Conservation (phyloP, 2,888 invertebrate genomes). For the Acanthosoma haemorrhoidale region DNA sequence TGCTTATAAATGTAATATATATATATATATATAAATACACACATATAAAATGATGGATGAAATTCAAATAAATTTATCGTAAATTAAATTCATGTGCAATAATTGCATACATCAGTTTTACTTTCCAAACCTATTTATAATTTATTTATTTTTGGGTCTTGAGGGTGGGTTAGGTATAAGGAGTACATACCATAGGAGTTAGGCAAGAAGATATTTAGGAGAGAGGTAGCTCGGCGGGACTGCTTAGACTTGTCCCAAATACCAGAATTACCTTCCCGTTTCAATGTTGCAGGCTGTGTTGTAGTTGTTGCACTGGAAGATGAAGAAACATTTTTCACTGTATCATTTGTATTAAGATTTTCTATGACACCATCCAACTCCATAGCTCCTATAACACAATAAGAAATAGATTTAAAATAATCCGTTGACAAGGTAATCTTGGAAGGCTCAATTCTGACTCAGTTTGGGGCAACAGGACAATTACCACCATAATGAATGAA, state of each 20-base stretch:
- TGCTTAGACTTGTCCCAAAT: conserved; percentile 53
- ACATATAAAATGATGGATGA: too few relatives aligned
- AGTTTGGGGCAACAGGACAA: too few relatives aligned
- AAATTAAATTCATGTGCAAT: too few relatives aligned
- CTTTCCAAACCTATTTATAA: not conserved
- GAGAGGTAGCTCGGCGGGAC: conserved; percentile 87
- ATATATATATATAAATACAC: too few relatives aligned
- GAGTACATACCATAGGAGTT: conserved; percentile 76
- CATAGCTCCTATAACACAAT: conserved; percentile 46
- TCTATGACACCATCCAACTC: conserved; percentile 48
- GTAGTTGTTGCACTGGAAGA: conserved; percentile 37
- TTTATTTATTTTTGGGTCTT: not conserved
- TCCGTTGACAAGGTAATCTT: too few relatives aligned
- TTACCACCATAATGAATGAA: too few relatives aligned
- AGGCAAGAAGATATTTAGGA: conserved; percentile 91
- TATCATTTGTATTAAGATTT: conserved; percentile 46
- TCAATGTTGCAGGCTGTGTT: conserved; percentile 51
- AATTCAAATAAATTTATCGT: too few relatives aligned
- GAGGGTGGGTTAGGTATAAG: conserved; percentile 26
- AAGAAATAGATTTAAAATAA: conserved; percentile 43
- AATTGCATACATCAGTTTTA: too few relatives aligned
- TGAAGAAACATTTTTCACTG: conserved; percentile 39
- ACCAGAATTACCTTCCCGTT: conserved; percentile 59
- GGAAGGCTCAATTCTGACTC: too few relatives aligned
- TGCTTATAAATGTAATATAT: too few relatives aligned